Evolutionary conservation across 2,113 vertebrate genomes (phyloP).

Genomic region (Sakesphorus luctuosus): DNA sequence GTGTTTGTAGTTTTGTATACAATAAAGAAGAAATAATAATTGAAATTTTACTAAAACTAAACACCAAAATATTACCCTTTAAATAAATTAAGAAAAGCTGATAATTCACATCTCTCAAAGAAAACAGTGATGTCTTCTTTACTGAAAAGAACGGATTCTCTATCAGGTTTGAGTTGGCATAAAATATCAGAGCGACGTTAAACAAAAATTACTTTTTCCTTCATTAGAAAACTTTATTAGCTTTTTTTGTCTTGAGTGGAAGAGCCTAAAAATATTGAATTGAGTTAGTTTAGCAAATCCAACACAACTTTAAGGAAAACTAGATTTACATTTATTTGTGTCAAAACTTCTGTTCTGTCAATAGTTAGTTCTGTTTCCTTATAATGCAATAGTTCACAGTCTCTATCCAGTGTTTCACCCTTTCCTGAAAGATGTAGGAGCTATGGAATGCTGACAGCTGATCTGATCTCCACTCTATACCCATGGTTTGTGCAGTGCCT

Average conservation of each 20-base stretch:
- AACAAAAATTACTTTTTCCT: neutral
- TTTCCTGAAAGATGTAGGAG: neutral
- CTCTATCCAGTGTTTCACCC: neutral
- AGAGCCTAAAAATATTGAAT: neutral
- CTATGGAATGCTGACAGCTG: neutral
- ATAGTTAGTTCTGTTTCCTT: neutral
- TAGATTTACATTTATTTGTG: neutral
- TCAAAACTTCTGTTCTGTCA: neutral
- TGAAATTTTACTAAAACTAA: neutral
- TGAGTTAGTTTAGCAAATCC: neutral
- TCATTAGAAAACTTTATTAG: neutral
- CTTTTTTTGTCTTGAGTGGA: neutral
- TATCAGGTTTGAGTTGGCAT: neutral
- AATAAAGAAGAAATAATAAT: neutral
- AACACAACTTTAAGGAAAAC: neutral
- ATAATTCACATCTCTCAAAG: neutral
- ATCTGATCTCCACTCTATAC: neutral
- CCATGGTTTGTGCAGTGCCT: neutral
- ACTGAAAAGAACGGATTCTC: neutral
- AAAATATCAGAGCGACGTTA: neutral
- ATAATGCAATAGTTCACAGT: neutral
- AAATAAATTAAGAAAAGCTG: neutral
- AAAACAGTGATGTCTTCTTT: neutral
- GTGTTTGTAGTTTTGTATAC: neutral
- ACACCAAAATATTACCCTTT: fast-evolving